phyloP scores from a whole-genome alignment of 2,797 vertebrate species.

The Crotalus adamanteus region DNA sequence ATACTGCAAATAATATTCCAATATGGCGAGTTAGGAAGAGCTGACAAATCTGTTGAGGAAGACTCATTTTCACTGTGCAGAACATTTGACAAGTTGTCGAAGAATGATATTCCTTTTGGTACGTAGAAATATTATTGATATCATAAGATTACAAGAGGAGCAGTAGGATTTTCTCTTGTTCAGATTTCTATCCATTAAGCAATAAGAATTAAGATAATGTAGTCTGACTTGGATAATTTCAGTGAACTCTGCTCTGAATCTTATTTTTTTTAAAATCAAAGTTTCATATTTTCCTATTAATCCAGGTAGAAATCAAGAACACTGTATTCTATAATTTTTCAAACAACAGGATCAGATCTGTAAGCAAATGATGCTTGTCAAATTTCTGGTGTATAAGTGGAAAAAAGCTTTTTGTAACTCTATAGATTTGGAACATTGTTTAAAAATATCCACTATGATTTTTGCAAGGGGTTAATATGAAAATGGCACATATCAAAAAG shows the following conservation, averaged over 20 bases:
- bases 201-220: neutral
- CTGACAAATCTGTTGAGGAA: neutral
- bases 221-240: neutral
- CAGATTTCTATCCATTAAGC: neutral
- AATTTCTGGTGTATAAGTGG: neutral
- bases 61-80: neutral
- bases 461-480: neutral
- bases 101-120: neutral
- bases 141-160: neutral
- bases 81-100: neutral
- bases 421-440: neutral
- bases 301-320: neutral
- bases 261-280: neutral
- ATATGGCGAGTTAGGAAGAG: neutral
- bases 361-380: neutral
- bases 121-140: neutral
- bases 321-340: neutral
- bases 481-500: neutral
- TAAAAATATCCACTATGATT: neutral
- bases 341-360: neutral
- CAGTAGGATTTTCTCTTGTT: neutral
- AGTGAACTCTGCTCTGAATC: neutral
- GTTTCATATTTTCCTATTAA: neutral
- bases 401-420: neutral
- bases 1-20: neutral